Conservation (phyloP, 2,888 invertebrate species). For the Himalopsyche anomala region DNA sequence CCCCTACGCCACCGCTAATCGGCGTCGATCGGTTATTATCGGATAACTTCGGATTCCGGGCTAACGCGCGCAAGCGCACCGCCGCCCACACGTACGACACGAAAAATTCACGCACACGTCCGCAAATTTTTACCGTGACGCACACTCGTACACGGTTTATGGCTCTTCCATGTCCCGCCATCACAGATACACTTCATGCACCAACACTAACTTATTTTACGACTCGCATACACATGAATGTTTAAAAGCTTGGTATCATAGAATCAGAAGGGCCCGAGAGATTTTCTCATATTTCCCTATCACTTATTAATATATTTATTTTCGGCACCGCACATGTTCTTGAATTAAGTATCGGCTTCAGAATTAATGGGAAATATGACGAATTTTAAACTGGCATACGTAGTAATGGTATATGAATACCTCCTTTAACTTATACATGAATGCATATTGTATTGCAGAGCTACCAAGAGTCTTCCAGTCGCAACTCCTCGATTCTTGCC, state of each 20-base stretch:
- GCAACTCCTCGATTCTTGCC: too few relatives aligned
- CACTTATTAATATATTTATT: conserved; percentile 25
- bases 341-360: conserved; percentile 23
- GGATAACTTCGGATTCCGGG: conserved; percentile 56
- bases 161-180: conserved; percentile 16
- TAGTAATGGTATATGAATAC: too few relatives aligned
- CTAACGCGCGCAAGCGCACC: conserved; percentile 55
- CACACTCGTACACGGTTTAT: conserved; percentile 12
- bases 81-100: conserved; percentile 37
- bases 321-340: conserved; percentile 5
- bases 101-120: conserved; percentile 43
- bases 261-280: conserved; percentile 31
- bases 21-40: conserved; percentile 47
- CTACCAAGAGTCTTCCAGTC: too few relatives aligned
- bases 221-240: conserved; percentile 20
- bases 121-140: conserved; percentile 4
- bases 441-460: too few relatives aligned
- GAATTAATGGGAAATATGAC: not conserved
- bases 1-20: conserved; percentile 49
- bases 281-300: conserved; percentile 30
- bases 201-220: not conserved
- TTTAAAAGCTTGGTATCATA: conserved; percentile 16
- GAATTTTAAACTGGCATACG: not conserved
- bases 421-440: too few relatives aligned
- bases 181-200: not conserved